These are phyloP conservation scores for Heterodera filipjevi DNA, from an alignment of 2,888 invertebrate genomes.

Conservation along the genomic window DNA sequence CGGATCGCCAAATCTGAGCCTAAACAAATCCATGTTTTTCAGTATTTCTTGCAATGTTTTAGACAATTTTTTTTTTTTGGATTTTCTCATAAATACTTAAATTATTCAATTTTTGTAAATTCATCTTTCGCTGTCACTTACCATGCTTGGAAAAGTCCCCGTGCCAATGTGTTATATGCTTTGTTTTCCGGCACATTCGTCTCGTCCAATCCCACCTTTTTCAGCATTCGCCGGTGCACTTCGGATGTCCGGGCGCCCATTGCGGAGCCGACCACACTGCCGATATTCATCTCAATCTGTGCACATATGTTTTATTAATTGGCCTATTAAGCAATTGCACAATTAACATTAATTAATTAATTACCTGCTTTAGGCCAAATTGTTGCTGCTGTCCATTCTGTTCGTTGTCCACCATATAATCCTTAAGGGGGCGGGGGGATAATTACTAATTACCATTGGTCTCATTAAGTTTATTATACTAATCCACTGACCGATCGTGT, in stretches of 20 bases:
- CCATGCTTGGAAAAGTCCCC: constrained; percentile 74
- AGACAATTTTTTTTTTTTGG: too few species aligned
- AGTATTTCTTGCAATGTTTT: too few species aligned
- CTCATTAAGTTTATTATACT: neutral
- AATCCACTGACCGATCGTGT: neutral
- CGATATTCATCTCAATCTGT: constrained; percentile 87
- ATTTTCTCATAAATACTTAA: too few species aligned
- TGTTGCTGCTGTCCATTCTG: neutral
- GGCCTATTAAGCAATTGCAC: neutral
- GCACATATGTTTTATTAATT: too few species aligned
- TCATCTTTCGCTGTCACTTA: constrained; percentile 22
- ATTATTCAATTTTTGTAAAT: too few species aligned
- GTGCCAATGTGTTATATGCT: constrained; percentile 79
- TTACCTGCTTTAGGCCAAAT: neutral
- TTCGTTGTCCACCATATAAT: neutral
- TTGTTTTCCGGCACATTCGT: constrained; percentile 76
- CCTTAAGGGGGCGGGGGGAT: neutral
- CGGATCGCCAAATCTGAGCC: constrained; percentile 40
- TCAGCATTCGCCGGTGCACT: constrained; percentile 51
- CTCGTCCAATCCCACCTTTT: constrained; percentile 43
- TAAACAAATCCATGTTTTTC: constrained; percentile 40
- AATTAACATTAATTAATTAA: neutral
- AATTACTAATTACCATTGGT: too few species aligned
- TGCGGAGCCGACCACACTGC: constrained; percentile 92
- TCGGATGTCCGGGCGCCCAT: constrained; percentile 75